Conservation (phyloP, 2,113 vertebrate genomes). For the Malurus elegans region DNA sequence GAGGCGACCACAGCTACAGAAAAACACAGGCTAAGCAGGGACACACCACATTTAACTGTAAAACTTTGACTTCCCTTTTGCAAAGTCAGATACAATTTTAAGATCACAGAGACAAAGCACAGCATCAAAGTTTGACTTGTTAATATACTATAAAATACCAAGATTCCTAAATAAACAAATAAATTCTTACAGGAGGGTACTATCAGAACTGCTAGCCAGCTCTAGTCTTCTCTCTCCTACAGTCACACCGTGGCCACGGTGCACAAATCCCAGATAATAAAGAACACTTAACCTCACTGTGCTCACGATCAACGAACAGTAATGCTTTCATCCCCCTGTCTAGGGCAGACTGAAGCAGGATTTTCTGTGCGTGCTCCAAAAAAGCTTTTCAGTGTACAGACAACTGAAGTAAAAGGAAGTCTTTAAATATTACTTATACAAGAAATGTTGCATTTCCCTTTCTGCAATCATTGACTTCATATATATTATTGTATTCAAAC, state of each 20-base stretch:
- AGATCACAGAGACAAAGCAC: not conserved
- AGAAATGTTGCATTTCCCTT: not conserved
- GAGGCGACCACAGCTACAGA: not conserved
- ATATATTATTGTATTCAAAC: accelerated
- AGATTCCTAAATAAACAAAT: not conserved
- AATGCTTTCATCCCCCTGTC: not conserved
- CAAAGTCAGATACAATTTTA: not conserved
- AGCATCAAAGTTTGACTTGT: not conserved
- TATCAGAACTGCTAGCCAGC: not conserved
- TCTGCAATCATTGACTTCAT: not conserved
- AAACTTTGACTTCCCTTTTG: not conserved
- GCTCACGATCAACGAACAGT: not conserved
- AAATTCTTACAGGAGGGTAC: not conserved
- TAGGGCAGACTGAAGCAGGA: not conserved
- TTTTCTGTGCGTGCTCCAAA: not conserved
- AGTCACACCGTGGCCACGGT: not conserved
- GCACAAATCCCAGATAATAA: not conserved
- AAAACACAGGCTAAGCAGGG: not conserved
- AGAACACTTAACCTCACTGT: not conserved
- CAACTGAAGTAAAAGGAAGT: not conserved
- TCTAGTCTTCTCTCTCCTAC: not conserved
- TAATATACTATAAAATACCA: not conserved
- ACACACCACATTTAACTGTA: not conserved
- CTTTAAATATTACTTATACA: accelerated
- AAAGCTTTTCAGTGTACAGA: not conserved